Conservation (phyloP, 2,888 invertebrate genomes). For the Linnaemya tessellans region DNA sequence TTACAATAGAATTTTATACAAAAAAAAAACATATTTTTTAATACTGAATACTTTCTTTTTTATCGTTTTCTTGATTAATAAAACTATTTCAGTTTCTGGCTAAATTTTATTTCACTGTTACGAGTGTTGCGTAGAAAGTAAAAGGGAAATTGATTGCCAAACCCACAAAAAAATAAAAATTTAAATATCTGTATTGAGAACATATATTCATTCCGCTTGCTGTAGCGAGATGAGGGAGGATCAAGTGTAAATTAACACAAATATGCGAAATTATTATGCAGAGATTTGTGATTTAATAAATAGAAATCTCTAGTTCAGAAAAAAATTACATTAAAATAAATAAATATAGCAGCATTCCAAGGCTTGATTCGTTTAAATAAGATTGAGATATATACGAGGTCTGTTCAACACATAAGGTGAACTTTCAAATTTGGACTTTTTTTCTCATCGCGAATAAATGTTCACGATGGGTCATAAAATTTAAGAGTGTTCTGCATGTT, state of each 20-base stretch:
- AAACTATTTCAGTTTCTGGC: not conserved
- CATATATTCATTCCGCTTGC: not conserved
- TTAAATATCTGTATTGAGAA: not conserved
- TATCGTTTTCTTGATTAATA: conserved; percentile 7
- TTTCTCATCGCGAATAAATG: no score
- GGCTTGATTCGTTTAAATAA: no score
- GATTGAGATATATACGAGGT: no score
- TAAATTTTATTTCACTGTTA: conserved; percentile 13
- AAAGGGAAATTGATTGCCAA: conserved; percentile 24
- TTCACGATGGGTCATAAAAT: no score
- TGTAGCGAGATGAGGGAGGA: no score
- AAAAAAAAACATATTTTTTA: not conserved
- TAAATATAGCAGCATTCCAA: no score
- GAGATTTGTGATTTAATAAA: not conserved
- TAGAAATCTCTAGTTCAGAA: not conserved
- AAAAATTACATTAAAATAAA: no score
- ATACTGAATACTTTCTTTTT: conserved; percentile 60
- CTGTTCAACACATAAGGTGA: no score
- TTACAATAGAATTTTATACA: conserved; percentile 45
- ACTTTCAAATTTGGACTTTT: no score
- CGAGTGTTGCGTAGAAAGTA: conserved; percentile 56
- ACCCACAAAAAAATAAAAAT: not conserved
- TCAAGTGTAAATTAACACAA: not conserved
- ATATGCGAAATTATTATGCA: conserved; percentile 1
- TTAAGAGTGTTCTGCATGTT: no score